A percentile compares a stretch with the other conserved stretches of the same genome.
phyloP scores from a whole-genome alignment of 2,113 vertebrate species.

The Heptranchias perlo region DNA sequence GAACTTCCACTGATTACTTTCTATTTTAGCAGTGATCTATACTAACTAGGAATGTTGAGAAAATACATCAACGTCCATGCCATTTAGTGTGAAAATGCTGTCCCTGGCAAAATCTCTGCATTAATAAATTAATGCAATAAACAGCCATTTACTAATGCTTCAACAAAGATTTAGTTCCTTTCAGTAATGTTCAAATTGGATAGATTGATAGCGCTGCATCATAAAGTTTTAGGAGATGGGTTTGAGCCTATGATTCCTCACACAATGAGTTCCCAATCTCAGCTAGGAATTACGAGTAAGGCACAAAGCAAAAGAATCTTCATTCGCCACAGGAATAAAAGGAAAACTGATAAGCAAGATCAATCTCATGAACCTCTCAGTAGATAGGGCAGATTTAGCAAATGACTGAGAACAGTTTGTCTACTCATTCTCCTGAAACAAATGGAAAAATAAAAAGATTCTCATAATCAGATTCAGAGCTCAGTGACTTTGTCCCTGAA shows the following conservation, averaged over 20 bases:
- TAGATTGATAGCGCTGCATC: neutral
- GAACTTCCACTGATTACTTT: neutral
- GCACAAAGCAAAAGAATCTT: neutral
- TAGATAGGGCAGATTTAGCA: neutral
- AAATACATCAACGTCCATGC: neutral
- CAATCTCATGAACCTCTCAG: neutral
- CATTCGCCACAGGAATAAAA: neutral
- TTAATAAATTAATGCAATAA: neutral
- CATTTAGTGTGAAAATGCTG: slow-evolving; percentile 1
- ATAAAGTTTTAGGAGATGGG: neutral
- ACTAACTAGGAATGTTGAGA: neutral
- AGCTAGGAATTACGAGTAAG: neutral
- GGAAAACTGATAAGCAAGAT: neutral
- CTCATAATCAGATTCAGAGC: neutral
- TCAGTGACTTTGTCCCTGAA: neutral
- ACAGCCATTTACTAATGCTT: neutral
- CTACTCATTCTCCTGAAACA: neutral
- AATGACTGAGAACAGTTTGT: neutral
- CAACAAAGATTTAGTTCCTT: slow-evolving; percentile 3
- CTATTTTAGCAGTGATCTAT: neutral
- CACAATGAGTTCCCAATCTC: neutral
- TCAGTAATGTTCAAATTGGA: neutral
- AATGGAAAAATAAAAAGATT: neutral
- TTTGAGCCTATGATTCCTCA: neutral
- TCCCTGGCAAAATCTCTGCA: neutral